phyloP scores from a whole-genome alignment of 2,888 invertebrate genomes.

The Venustoraphidia nigricollis region DNA sequence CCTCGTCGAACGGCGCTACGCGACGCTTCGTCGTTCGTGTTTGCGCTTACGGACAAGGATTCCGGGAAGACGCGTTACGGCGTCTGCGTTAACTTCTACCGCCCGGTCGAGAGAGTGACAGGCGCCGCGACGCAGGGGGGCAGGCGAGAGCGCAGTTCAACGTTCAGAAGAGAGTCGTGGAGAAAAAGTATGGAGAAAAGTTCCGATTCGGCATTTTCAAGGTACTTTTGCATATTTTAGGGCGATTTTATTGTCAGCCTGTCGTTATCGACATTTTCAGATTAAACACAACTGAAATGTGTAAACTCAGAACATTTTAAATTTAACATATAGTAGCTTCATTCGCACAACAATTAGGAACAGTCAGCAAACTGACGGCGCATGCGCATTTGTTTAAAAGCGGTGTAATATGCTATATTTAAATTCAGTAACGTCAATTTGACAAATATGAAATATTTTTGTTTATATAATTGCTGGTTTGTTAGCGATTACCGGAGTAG shows the following conservation, averaged over 20 bases:
- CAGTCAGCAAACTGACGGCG: no score
- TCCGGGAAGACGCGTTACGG: constrained; percentile 90
- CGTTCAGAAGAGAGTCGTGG: constrained; percentile 74
- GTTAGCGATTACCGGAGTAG: constrained; percentile 86
- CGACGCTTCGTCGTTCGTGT: constrained; percentile 94
- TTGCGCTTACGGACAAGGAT: constrained; percentile 97
- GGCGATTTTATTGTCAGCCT: no score
- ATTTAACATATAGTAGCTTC: no score
- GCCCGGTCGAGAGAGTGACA: constrained; percentile 60
- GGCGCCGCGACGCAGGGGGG: constrained; percentile 18
- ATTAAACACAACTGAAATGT: no score
- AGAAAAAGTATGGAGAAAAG: constrained; percentile 84
- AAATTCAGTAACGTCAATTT: no score
- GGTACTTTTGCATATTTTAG: constrained; percentile 35
- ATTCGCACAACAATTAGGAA: no score
- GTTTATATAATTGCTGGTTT: constrained; percentile 15
- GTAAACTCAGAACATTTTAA: no score
- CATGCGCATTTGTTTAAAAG: no score
- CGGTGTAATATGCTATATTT: no score
- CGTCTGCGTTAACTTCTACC: constrained; percentile 96
- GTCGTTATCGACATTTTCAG: no score
- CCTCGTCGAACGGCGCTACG: constrained; percentile 69
- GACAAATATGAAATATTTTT: no score
- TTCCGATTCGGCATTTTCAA: constrained; percentile 85
- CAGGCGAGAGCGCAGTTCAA: constrained; percentile 34